Base-by-base conservation (phyloP, 1,140 invertebrate species). In the Fopius arisanus region DNA sequence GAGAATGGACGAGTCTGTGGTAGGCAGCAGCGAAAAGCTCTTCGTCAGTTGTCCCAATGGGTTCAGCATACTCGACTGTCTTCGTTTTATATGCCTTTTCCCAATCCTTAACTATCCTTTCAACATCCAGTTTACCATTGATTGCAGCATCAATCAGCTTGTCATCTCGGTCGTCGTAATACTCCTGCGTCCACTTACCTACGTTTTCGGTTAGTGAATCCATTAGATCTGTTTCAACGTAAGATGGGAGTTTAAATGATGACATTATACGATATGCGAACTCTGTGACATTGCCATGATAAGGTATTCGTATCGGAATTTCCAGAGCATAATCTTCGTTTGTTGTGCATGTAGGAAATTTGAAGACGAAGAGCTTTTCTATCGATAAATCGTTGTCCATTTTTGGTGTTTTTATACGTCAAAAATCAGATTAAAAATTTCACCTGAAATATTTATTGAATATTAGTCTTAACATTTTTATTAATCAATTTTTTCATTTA, bases 1-100 rank as follows among this genome's bases (percentile, higher is more conserved):
- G 93, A 0, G 95, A 96, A 83, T 96, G 94, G 4, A 96, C 94
- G 41, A 96, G 83, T 79, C 91, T 91, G 82, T 96, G 94, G 86
- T 96, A 96, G 40, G 94, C 93, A 9, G 92, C 91, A 19, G 94
- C 92, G 88, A 94, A 94, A 16, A 96, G 87, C 82, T 93, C 92
- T 80, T 94, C 92, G 83, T 94, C 92, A 0, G 92, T 92, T 0
- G 92, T 90, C 43, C 92, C 92, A 70, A 92, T 92, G 62, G 91
- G 91, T 76, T 93, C 91, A 0, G 91, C 90, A 85, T 91, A 92
- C 76, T 92, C 91, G 5, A 89, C 82, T 16, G 90, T 89, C 82
- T 94, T 93, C 77, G 93, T 89, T 83, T 90, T 92, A 78, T 92
- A 94, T 41, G 90, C 84, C 76, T 91, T 91, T 77, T 93, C 92